A percentile compares a stretch with the other conserved stretches of the same genome.
Evolutionary conservation across 2,797 vertebrate species (phyloP).

Genomic region (Eospalax fontanierii): DNA sequence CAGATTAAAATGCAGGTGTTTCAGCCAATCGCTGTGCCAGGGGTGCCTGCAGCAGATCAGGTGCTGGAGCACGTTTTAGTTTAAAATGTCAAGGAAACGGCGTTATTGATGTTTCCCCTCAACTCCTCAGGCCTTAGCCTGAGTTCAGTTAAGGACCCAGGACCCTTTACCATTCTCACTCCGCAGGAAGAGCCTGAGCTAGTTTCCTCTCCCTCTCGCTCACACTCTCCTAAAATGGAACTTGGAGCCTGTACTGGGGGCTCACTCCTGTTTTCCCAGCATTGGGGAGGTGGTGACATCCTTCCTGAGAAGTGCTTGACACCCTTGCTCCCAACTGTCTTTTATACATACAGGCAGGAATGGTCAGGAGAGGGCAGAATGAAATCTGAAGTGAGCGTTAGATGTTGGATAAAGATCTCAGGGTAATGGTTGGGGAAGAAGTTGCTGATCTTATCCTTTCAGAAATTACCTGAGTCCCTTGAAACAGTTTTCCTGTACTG

Average conservation of each 20-base stretch:
- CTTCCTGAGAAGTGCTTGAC: background rate
- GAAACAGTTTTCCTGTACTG: background rate
- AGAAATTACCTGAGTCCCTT: conserved; percentile 1
- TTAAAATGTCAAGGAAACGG: background rate
- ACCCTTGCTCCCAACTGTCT: background rate
- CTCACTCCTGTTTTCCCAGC: background rate
- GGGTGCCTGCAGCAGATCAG: background rate
- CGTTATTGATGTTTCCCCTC: background rate
- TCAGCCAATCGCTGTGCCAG: fast-evolving
- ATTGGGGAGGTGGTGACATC: background rate
- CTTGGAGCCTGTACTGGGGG: background rate
- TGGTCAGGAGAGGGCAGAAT: background rate
- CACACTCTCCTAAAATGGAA: background rate
- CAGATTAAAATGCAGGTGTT: background rate
- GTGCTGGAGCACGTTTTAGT: background rate
- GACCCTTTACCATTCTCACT: background rate
- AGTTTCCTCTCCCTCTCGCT: background rate
- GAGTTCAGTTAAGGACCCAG: background rate
- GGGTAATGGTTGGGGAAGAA: background rate
- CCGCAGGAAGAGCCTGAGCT: background rate
- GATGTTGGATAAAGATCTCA: background rate
- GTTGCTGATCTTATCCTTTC: conserved; percentile 20
- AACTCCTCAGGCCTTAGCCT: background rate
- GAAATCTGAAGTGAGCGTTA: background rate
- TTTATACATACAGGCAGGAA: background rate